These are phyloP conservation scores for Struthio camelus DNA, from an alignment of 2,113 vertebrate species.

Conservation along the genomic window DNA sequence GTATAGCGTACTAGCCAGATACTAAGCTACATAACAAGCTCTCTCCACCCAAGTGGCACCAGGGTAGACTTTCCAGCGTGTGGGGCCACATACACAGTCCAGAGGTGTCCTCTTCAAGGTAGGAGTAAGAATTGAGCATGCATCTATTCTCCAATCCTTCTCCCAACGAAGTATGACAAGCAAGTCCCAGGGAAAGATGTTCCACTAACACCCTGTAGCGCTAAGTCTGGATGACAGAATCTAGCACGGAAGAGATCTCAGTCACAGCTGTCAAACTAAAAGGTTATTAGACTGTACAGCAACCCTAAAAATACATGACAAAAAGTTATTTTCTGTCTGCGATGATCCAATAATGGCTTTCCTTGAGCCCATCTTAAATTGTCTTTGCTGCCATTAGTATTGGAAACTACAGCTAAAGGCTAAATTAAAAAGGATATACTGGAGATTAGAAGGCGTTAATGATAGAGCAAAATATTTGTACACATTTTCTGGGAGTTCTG, in stretches of 20 bases:
- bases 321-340: neutral
- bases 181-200: neutral
- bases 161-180: neutral
- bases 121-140: neutral
- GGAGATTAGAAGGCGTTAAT: neutral
- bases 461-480: neutral
- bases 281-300: neutral
- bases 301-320: neutral
- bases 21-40: neutral
- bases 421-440: neutral
- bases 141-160: neutral
- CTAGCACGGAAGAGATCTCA: neutral
- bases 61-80: neutral
- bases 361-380: neutral
- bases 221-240: neutral
- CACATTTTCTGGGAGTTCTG: neutral
- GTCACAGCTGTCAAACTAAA: neutral
- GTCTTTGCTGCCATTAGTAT: neutral
- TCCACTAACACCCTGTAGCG: neutral
- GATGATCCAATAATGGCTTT: neutral
- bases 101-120: accelerated
- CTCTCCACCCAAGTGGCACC: neutral
- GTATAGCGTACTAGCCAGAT: accelerated
- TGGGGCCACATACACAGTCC: neutral
- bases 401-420: neutral